Base-by-base conservation (phyloP, 2,888 invertebrate genomes). In the Dryobotodes eremita region DNA sequence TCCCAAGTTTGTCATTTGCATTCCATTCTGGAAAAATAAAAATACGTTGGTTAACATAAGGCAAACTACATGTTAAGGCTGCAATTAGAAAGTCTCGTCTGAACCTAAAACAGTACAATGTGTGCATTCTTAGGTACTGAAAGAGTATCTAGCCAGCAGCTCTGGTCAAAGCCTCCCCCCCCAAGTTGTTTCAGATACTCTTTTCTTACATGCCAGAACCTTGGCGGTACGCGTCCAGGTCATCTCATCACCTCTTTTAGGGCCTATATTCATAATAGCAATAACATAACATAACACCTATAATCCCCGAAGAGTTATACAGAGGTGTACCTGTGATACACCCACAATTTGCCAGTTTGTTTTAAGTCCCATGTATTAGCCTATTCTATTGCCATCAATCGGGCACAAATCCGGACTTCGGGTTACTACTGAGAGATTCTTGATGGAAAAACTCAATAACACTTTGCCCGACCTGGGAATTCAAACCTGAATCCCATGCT, bases 1-100 rank as follows among this genome's bases (percentile, higher is more conserved):
- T 26, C 98, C 98, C 96, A 98, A 97, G 90, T 98, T 98, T 46
- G 98, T 98, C 97, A 98, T 97, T 90, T 97, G 97, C 93, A 96
- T 93, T 48, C 93, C 94, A 87, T 89, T 94, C 95, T 95, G 91
- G 8, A 92, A 94, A 48, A 80, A 70, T 81, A 50, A 68, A n/a
- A 42, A 53, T 53, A 23, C 8, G 2, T 13, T 66, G 0, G 20
- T 72, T 23, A 57, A 11, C 6, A 15, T 36, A n/a, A 59, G 10
- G 5, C 26, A 66, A 50, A 31, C 55, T 3, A 20, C 5, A 42
- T 31, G 15, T 48, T 76, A 1, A 13, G 11, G 26, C 17, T 42
- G 17, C 17, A 36, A n/a, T 48, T 31, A 36, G 13, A 23, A 70
- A 69, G 55, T 55, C 13, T 26, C 11, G 36, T 42, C 50, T 26